Conservation (phyloP, 2,113 vertebrate genomes). For the Dipodomys stephensi region DNA sequence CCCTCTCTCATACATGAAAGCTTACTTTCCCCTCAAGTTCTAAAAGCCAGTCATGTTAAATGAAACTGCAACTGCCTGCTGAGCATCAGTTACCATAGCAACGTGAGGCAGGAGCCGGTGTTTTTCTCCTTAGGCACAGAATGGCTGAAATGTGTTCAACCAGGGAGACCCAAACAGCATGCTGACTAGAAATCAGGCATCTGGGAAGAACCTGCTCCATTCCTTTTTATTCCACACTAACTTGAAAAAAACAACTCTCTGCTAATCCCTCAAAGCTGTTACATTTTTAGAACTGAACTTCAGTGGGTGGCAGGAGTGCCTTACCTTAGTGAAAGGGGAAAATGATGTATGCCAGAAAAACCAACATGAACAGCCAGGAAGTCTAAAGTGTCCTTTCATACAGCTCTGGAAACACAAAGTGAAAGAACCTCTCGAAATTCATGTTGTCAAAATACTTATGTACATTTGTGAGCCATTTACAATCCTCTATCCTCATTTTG, state of each 20-base stretch:
- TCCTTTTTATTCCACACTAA: constrained; percentile 18
- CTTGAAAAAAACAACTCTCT: constrained; percentile 32
- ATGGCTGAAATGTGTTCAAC: constrained; percentile 70
- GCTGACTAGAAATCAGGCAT: constrained; percentile 64
- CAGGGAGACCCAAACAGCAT: constrained; percentile 31
- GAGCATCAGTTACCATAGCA: constrained; percentile 83
- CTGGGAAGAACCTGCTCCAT: constrained; percentile 33
- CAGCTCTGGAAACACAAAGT: constrained; percentile 3
- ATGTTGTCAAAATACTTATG: not conserved
- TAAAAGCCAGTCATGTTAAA: constrained; percentile 78
- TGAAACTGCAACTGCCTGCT: constrained; percentile 81
- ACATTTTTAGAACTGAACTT: constrained; percentile 43
- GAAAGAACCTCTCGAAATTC: constrained; percentile 37
- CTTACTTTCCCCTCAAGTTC: constrained; percentile 69
- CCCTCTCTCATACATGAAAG: constrained; percentile 72
- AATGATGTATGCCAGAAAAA: not conserved
- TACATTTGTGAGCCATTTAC: not conserved
- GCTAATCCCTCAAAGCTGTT: constrained; percentile 29
- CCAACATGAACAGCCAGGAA: not conserved
- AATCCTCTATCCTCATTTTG: not conserved
- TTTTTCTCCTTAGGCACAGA: constrained; percentile 75
- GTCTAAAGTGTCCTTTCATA: not conserved
- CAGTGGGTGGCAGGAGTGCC: constrained; percentile 59
- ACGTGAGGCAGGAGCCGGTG: constrained; percentile 67
- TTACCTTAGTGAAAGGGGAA: not conserved